phyloP scores from a whole-genome alignment of 2,797 vertebrate genomes.

The Leptodactylus fallax region DNA sequence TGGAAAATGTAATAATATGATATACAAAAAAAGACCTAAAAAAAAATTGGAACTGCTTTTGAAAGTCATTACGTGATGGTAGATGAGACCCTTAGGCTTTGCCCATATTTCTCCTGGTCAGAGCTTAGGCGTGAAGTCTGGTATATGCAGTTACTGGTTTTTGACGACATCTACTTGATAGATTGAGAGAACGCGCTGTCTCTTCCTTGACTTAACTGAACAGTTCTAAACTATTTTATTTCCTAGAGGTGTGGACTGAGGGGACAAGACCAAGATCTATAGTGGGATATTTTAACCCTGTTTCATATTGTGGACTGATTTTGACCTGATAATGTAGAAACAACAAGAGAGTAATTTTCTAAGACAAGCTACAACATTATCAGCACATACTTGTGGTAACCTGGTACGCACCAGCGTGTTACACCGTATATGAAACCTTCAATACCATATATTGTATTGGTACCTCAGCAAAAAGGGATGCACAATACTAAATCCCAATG shows the following conservation, averaged over 20 bases:
- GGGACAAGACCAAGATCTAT: conserved; percentile 31
- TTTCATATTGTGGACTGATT: background rate
- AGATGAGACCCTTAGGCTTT: background rate
- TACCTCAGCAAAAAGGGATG: no score
- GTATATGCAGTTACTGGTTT: background rate
- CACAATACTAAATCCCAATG: background rate
- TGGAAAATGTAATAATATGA: background rate
- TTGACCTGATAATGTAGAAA: conserved; percentile 16
- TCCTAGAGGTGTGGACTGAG: conserved; percentile 38
- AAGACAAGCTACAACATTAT: conserved; percentile 32
- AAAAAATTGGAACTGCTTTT: background rate
- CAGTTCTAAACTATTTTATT: conserved; percentile 10
- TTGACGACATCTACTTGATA: background rate
- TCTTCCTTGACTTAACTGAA: background rate
- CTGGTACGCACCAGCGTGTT: background rate
- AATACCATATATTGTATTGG: background rate
- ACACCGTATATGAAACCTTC: no score
- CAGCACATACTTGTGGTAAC: background rate
- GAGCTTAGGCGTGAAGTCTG: background rate
- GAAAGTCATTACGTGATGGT: background rate
- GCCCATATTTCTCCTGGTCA: background rate
- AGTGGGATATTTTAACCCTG: background rate
- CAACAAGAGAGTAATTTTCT: conserved; percentile 23
- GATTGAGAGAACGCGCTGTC: conserved; percentile 19
- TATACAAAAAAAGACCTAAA: no score